Evolutionary conservation across 2,888 invertebrate genomes (phyloP).

Genomic region (Cyclophora albipunctata): DNA sequence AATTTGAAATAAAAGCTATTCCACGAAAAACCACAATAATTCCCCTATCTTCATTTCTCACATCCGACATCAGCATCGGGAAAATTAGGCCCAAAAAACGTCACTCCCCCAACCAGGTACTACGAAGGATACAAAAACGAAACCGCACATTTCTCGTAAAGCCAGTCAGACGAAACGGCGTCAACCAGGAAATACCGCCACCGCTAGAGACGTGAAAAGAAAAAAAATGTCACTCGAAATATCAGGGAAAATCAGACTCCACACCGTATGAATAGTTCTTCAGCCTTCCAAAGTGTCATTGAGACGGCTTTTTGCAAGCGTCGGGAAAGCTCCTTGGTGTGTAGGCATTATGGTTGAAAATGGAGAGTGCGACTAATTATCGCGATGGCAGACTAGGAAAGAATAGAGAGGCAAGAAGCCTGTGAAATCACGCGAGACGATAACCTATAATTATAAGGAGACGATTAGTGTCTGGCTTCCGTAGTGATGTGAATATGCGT

Average conservation of each 20-base stretch:
- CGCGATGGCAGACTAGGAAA: constrained; percentile 29
- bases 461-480: constrained; percentile 40
- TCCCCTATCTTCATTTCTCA: too few species aligned
- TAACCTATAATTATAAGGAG: constrained; percentile 51
- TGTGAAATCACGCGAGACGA: constrained; percentile 50
- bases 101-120: too few species aligned
- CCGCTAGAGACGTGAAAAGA: constrained; percentile 5
- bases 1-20: too few species aligned
- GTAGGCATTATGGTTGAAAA: constrained; percentile 12
- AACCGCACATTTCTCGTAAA: neutral
- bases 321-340: constrained; percentile 17
- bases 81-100: too few species aligned
- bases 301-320: constrained; percentile 15
- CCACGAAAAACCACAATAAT: too few species aligned
- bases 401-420: constrained; percentile 46
- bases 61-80: too few species aligned
- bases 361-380: constrained; percentile 40
- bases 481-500: constrained; percentile 19
- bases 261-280: constrained; percentile 43
- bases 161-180: neutral
- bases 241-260: constrained; percentile 30
- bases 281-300: constrained; percentile 38
- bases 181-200: constrained; percentile 20
- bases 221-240: constrained; percentile 31
- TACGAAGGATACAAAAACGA: neutral